These are phyloP conservation scores for Papilio glaucus DNA, from an alignment of 1,140 invertebrate species.

Conservation along the genomic window DNA sequence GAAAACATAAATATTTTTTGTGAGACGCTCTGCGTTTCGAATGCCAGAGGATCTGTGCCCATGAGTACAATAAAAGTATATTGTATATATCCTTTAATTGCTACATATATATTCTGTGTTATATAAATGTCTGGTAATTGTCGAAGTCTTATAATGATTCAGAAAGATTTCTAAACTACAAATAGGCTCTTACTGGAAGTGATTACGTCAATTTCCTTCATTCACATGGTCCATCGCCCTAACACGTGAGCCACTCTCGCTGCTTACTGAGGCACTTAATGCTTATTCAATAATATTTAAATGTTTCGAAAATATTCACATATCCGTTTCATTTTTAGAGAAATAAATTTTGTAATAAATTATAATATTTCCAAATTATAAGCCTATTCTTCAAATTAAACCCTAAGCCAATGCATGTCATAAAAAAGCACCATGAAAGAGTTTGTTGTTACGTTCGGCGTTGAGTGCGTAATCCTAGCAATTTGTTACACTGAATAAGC, in stretches of 20 bases:
- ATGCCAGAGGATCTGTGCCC: background rate
- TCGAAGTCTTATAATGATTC: background rate
- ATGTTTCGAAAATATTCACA: too few species aligned
- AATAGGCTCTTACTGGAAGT: background rate
- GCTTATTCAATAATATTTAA: background rate
- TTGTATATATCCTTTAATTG: background rate
- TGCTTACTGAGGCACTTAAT: background rate
- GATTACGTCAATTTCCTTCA: constrained; percentile 4
- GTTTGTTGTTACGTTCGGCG: constrained; percentile 50
- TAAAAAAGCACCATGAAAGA: constrained; percentile 46
- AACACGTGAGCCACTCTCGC: background rate
- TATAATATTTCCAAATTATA: background rate
- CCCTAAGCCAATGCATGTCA: constrained; percentile 11
- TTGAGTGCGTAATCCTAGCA: constrained; percentile 60
- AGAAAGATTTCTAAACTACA: background rate
- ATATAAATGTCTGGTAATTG: background rate
- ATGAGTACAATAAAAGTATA: background rate
- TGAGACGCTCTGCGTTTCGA: constrained; percentile 41
- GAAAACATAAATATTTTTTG: constrained; percentile 68
- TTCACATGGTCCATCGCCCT: background rate
- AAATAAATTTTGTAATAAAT: background rate
- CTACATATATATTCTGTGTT: background rate
- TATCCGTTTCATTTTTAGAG: background rate
- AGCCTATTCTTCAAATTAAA: background rate
- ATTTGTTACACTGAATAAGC: constrained; percentile 62